Conservation (phyloP, 2,888 invertebrate genomes). For the Torymus texanus region DNA sequence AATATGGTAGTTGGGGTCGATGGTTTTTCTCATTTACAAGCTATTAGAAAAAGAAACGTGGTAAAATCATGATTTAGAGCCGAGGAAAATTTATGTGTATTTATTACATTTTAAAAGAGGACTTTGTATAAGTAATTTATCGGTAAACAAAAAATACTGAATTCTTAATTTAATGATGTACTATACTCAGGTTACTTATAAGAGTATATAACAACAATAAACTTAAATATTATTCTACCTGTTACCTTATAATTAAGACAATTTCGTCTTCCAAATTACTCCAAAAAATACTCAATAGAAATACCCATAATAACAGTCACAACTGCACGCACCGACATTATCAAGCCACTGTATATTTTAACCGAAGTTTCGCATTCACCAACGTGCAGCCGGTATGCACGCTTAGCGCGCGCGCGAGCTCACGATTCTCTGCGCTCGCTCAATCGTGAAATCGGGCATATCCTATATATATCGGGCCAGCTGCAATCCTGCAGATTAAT, state of each 20-base stretch:
- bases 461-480: slow-evolving; percentile 18
- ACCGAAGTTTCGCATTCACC: slow-evolving; percentile 39
- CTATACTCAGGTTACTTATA: too few relatives aligned
- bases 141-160: too few relatives aligned
- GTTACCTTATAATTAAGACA: too few relatives aligned
- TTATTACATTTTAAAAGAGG: too few relatives aligned
- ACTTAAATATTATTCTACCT: too few relatives aligned
- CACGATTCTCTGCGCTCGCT: slow-evolving; percentile 34
- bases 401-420: too few relatives aligned
- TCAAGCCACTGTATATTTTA: slow-evolving; percentile 40
- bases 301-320: neutral
- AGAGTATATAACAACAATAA: too few relatives aligned
- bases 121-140: too few relatives aligned
- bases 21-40: neutral
- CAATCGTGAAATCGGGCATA: slow-evolving; percentile 51
- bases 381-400: neutral
- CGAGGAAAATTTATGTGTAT: neutral
- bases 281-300: too few relatives aligned
- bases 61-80: neutral
- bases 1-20: neutral
- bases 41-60: neutral
- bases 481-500: slow-evolving; percentile 55
- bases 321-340: slow-evolving; percentile 25
- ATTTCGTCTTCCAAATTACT: too few relatives aligned
- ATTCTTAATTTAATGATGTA: too few relatives aligned